Evolutionary conservation across 92 coral and sea anemone genomes (phyloP).

Genomic region (Parazoanthus atlanticus): DNA sequence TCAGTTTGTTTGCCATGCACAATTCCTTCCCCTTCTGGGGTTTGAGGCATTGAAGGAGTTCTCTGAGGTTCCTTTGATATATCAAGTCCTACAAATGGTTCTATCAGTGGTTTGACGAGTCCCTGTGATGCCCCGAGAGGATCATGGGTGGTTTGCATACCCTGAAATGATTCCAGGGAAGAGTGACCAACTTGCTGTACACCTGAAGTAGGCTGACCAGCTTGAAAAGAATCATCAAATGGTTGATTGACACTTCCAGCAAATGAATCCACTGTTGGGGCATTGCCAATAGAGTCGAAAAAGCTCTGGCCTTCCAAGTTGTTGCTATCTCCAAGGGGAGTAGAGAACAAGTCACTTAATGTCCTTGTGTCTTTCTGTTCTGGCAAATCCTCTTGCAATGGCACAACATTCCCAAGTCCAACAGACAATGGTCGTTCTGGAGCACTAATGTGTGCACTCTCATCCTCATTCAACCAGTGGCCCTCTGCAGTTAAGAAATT

Average conservation of each 20-base stretch:
- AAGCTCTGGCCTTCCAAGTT: slow-evolving; percentile 78
- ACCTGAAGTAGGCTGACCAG: slow-evolving; percentile 49
- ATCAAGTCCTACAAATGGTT: slow-evolving; percentile 44
- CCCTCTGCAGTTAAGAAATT: slow-evolving; percentile 61
- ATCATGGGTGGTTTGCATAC: not conserved
- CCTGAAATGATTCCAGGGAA: slow-evolving; percentile 37
- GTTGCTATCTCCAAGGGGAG: slow-evolving; percentile 34
- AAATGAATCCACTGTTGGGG: slow-evolving; percentile 52
- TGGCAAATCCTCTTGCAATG: slow-evolving; percentile 37
- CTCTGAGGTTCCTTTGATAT: slow-evolving; percentile 37
- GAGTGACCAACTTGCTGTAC: slow-evolving; percentile 39
- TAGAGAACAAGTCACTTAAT: slow-evolving; percentile 75
- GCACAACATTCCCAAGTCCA: slow-evolving; percentile 47
- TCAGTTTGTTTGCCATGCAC: slow-evolving; percentile 77
- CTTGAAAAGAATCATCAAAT: slow-evolving; percentile 37
- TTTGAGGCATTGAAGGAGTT: slow-evolving; percentile 61
- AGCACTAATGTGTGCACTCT: slow-evolving; percentile 13
- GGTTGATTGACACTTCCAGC: slow-evolving; percentile 41
- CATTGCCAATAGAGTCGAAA: slow-evolving; percentile 78
- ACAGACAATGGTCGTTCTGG: slow-evolving; percentile 36
- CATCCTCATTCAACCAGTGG: slow-evolving; percentile 83
- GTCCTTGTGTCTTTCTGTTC: slow-evolving; percentile 58
- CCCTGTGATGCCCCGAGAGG: slow-evolving; percentile 39
- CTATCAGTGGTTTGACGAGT: slow-evolving; percentile 37
- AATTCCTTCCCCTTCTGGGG: slow-evolving; percentile 69